These are phyloP conservation scores for Eonycteris spelaea DNA, from an alignment of 2,113 vertebrate species.

Conservation along the genomic window DNA sequence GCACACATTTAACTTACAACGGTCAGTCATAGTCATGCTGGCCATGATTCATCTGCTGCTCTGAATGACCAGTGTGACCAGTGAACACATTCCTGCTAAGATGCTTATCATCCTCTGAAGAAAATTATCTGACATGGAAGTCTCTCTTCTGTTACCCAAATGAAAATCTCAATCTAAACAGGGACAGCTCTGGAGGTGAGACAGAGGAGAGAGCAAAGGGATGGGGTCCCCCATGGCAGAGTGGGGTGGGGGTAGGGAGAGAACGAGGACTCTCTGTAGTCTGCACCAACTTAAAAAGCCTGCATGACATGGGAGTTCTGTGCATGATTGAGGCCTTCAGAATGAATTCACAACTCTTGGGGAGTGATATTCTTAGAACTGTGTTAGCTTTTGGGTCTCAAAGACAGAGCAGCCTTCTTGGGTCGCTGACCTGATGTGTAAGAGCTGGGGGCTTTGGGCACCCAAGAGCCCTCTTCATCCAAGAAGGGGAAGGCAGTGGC, in stretches of 20 bases:
- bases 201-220: too few species aligned
- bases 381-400: not conserved
- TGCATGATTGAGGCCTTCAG: not conserved
- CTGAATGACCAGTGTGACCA: not conserved
- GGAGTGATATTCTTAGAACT: not conserved
- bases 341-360: not conserved
- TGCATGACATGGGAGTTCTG: not conserved
- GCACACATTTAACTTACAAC: too few species aligned
- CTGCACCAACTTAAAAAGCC: not conserved
- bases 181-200: not conserved
- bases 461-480: not conserved
- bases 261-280: not conserved
- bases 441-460: not conserved
- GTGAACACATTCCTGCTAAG: not conserved
- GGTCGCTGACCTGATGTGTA: not conserved
- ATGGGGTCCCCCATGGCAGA: not conserved
- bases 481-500: not conserved
- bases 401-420: not conserved
- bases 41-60: not conserved
- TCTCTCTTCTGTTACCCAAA: not conserved
- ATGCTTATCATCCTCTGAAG: not conserved
- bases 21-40: not conserved
- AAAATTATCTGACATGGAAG: not conserved
- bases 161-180: not conserved
- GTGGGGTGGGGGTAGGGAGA: fast-evolving